Evolutionary conservation across 1,140 invertebrate species (phyloP).

Genomic region (Cyphomyrmex costatus): DNA sequence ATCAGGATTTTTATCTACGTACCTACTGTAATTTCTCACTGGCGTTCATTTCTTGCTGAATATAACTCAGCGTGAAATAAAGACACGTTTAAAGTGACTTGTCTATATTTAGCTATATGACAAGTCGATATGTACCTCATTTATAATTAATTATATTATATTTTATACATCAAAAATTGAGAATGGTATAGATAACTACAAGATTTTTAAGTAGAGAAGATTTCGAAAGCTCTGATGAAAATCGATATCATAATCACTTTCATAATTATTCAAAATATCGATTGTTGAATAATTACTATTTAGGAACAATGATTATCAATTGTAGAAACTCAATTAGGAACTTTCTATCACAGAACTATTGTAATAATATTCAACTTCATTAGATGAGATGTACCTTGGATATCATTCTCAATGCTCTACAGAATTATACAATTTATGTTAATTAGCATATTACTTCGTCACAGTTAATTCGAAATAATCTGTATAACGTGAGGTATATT

Average conservation of each 20-base stretch:
- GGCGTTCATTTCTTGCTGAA: conserved; percentile 35
- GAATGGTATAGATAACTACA: background rate
- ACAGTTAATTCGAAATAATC: background rate
- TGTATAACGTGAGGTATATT: background rate
- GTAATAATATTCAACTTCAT: conserved; percentile 21
- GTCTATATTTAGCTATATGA: conserved; percentile 22
- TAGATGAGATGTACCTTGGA: background rate
- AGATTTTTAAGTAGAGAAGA: background rate
- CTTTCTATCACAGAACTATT: conserved; percentile 5
- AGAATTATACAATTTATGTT: background rate
- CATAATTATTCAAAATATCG: background rate
- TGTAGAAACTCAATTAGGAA: conserved; percentile 14
- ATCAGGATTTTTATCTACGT: conserved; percentile 73
- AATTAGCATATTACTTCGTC: conserved; percentile 16
- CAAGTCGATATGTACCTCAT: background rate
- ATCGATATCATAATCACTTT: background rate
- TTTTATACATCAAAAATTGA: background rate
- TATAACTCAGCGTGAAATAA: conserved; percentile 25
- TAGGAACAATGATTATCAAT: background rate
- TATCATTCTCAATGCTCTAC: conserved; percentile 4
- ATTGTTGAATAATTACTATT: conserved; percentile 23
- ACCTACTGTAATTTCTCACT: conserved; percentile 70
- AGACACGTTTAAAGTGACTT: conserved; percentile 27
- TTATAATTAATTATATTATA: background rate
- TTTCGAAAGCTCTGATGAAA: background rate